phyloP scores from a whole-genome alignment of 2,113 vertebrate species.

The Acrocephalus kingi region DNA sequence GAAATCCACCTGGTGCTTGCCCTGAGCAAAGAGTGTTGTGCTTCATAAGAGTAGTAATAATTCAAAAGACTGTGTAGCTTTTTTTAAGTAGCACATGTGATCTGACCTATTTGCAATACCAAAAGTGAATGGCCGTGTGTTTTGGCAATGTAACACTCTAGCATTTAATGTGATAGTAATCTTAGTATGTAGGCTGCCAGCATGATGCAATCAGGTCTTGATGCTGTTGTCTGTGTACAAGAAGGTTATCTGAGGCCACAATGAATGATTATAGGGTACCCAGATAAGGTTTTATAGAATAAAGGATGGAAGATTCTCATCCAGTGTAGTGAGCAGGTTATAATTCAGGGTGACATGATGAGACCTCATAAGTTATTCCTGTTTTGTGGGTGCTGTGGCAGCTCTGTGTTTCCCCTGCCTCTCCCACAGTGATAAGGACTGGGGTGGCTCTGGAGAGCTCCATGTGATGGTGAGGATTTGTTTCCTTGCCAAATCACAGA shows the following conservation, averaged over 20 bases:
- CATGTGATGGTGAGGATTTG: fast-evolving
- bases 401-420: not conserved
- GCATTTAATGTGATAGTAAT: not conserved
- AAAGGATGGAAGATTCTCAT: not conserved
- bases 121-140: not conserved
- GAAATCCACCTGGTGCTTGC: not conserved
- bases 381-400: not conserved
- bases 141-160: not conserved
- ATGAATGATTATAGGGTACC: not conserved
- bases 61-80: not conserved
- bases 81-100: not conserved
- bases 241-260: not conserved
- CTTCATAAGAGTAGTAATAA: not conserved
- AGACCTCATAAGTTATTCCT: not conserved
- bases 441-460: not conserved
- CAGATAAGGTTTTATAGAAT: not conserved
- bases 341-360: not conserved
- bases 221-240: not conserved
- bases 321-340: not conserved
- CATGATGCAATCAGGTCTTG: not conserved
- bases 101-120: not conserved
- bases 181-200: not conserved
- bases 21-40: not conserved
- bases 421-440: fast-evolving
- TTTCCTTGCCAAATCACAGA: not conserved